Conservation (phyloP, 1,140 invertebrate species). For the Polypedilum vanderplanki region DNA sequence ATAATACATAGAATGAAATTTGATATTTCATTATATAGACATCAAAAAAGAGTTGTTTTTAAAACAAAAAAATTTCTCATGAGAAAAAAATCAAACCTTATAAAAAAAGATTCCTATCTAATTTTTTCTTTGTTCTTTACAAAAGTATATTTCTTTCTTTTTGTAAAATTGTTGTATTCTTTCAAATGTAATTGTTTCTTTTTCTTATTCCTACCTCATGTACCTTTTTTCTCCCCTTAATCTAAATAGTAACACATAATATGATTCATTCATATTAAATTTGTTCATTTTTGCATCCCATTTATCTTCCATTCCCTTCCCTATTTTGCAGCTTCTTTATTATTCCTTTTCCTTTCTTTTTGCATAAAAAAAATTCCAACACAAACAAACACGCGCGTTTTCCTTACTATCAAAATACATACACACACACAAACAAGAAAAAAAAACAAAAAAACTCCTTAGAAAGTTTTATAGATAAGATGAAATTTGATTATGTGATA, state of each 20-base stretch:
- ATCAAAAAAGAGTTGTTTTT: conserved; percentile 15
- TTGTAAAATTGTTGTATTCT: neutral
- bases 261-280: neutral
- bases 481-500: too few relatives aligned
- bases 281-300: neutral
- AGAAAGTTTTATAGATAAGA: too few relatives aligned
- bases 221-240: neutral
- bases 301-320: neutral
- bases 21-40: neutral
- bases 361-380: too few relatives aligned
- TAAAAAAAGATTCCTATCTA: neutral
- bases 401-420: too few relatives aligned
- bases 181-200: neutral
- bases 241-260: too few relatives aligned
- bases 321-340: neutral
- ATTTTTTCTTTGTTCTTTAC: neutral
- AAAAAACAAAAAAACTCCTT: too few relatives aligned
- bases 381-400: too few relatives aligned
- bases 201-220: neutral
- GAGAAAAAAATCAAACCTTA: neutral
- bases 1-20: neutral
- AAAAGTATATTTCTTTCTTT: neutral
- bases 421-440: too few relatives aligned
- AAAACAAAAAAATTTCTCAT: neutral
- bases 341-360: neutral